Conservation (phyloP, 2,797 vertebrate genomes). For the Tauraco hartlaubi region DNA sequence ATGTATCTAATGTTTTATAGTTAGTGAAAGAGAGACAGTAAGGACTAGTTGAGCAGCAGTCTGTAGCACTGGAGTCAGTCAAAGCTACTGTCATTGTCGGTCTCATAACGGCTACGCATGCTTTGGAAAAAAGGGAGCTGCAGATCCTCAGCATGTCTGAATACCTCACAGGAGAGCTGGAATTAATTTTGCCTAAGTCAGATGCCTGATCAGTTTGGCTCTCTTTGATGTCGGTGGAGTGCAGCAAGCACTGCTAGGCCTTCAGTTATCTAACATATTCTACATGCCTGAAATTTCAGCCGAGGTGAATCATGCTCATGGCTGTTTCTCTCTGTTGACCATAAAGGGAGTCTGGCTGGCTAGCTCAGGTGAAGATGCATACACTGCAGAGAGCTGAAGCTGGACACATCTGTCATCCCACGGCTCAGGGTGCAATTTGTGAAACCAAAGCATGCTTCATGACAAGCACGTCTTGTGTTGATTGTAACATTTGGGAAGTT, state of each 20-base stretch:
- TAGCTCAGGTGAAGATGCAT: not conserved
- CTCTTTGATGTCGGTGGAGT: slow-evolving; percentile 30
- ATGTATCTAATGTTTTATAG: not conserved
- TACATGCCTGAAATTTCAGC: not conserved
- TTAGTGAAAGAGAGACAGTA: not conserved
- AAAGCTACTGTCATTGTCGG: not conserved
- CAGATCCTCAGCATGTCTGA: not conserved
- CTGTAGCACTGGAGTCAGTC: not conserved
- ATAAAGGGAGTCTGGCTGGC: not conserved
- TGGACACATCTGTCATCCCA: not conserved
- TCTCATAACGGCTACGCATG: rapidly evolving
- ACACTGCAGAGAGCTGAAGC: not conserved
- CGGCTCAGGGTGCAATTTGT: not conserved
- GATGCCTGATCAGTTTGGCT: not conserved
- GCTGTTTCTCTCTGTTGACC: not conserved
- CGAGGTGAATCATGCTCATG: not conserved
- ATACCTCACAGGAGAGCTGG: not conserved
- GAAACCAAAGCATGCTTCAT: not conserved
- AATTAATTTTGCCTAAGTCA: slow-evolving; percentile 5
- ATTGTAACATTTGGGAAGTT: not conserved
- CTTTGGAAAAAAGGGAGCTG: not conserved
- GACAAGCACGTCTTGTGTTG: not conserved
- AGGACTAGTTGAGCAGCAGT: not conserved
- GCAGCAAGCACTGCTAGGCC: not conserved
- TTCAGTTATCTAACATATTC: not conserved